phyloP scores from a whole-genome alignment of 1,140 invertebrate genomes.

The Cyclina sinensis region DNA sequence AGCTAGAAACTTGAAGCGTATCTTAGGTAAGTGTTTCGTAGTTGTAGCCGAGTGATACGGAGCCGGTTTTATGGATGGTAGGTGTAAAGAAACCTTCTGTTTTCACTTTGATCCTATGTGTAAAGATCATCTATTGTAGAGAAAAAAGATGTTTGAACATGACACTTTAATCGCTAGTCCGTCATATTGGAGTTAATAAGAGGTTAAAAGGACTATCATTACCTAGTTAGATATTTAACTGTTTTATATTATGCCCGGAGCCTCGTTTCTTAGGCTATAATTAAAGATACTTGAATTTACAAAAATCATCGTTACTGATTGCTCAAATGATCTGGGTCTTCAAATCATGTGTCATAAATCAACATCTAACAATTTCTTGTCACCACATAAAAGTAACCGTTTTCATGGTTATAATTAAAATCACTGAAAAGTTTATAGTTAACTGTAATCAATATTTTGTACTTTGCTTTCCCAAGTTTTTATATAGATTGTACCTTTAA shows the following conservation, averaged over 20 bases:
- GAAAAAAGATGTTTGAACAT: slow-evolving; percentile 1
- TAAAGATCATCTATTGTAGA: slow-evolving; percentile 1
- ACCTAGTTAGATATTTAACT: not conserved
- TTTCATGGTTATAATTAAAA: slow-evolving; percentile 48
- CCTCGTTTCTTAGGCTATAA: not conserved
- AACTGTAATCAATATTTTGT: slow-evolving; percentile 24
- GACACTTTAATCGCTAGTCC: slow-evolving; percentile 32
- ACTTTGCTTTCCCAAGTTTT: too few relatives aligned
- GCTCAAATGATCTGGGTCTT: not conserved
- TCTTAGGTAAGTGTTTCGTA: slow-evolving; percentile 11
- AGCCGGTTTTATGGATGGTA: slow-evolving; percentile 26
- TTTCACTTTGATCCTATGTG: slow-evolving; percentile 21
- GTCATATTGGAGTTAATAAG: slow-evolving; percentile 18
- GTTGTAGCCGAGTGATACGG: not conserved
- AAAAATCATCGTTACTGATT: slow-evolving; percentile 22
- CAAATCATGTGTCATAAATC: slow-evolving; percentile 12
- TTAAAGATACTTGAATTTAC: slow-evolving; percentile 12
- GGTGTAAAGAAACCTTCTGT: not conserved
- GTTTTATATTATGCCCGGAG: not conserved
- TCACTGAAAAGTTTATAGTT: slow-evolving; percentile 4
- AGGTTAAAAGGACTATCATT: slow-evolving; percentile 19
- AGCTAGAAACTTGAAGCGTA: not conserved
- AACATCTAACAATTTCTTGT: not conserved
- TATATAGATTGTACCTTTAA: not conserved
- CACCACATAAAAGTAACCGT: slow-evolving; percentile 44